Evolutionary conservation across 2,113 vertebrate genomes (phyloP), one percentile per base, ranked within the genome.

Genomic region (Chelonoidis abingdonii): DNA sequence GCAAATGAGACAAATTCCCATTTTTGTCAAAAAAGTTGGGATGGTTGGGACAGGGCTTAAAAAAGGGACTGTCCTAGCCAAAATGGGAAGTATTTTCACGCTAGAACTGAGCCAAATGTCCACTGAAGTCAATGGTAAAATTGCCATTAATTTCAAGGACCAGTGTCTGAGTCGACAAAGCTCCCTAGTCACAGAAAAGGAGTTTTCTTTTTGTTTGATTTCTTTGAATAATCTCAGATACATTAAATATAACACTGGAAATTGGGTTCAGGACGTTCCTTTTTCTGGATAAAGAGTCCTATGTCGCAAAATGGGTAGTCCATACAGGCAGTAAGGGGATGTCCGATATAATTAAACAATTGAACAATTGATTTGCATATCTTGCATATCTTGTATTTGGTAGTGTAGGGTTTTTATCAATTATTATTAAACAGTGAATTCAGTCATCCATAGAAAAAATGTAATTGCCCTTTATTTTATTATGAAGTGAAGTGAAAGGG

Each of bases 401-500:
- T 44, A 44, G 72, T 10, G 38, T 75, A 94, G 41, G 10, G 8
- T 38, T 72, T 38, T 72, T 38, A 21, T 72, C 9, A 38, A 62
- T 50, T 72, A 72, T 22, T 83, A 65, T 49, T 88, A 95, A 96
- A 89, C 24, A 92, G 2, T 52, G 47, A 95, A 82, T 27, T 53
- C 83, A 38, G 8, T 31, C 22, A 86, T 6, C 35, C 88, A 10
- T 65, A 53, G 29, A 87, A 89, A 90, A 75, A 69, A 53, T 10
- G 1, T 21, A 6, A 84, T 84, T 90, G 85, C 50, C 38, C 38
- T 25, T 3, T 12, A 22, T 75, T 78, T 92, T 27, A 59, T 81
- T 89, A 76, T 11, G 56, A 93, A 91, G 65, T 80, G 52, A 79
- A 95, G 83, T 84, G 50, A 78, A 93, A 87, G 35, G 79, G 76